Base-by-base conservation (phyloP, 1,140 invertebrate genomes). In the Argopecten irradians region DNA sequence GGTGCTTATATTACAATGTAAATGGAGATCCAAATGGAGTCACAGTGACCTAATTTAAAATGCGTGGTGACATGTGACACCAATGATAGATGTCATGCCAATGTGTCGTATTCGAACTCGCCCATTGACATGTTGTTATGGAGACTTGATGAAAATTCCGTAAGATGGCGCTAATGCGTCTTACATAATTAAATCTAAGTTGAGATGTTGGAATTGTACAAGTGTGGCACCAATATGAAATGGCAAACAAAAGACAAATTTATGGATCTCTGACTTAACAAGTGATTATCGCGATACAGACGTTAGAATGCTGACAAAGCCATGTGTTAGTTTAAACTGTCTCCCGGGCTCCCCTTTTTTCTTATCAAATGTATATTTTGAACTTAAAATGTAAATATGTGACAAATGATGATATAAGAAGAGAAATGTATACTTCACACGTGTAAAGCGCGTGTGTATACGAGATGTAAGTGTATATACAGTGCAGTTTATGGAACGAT, bases 41-140 rank as follows among this genome's bases (percentile, higher is more conserved):
- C 55, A 71, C 55, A 71, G 55, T 71, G 55, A 71, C 55, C 55
- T 71, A 71, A 8, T n/a, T 46, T 71, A 71, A n/a, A 28, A 71
- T 11, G 55, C 16, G 22, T 71, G 55, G 28, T 71, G 28, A 71
- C 55, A 71, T n/a, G 55, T 71, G 55, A 71, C 55, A 71, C 22
- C 55, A 71, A 71, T 71, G 8, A 71, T 71, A 1, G n/a, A 3
- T 28, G n/a, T 28, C 2, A 28, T n/a, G 55, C 0, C 28, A 5
- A 71, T 16, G 16, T 71, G 55, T 28, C 22, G 5, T 28, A 11
- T 71, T 71, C n/a, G 22, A 71, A 71, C 55, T 55, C 16, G 16
- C 3, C 43, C 14, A 71, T n/a, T 1, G 55, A 28, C 55, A 19
- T 46, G 43, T 19, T 14, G 14, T n/a, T n/a, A 46, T 46, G 14